Evolutionary conservation across 1,140 invertebrate species (phyloP).

Genomic region (Scaptodrosophila lebanonensis): DNA sequence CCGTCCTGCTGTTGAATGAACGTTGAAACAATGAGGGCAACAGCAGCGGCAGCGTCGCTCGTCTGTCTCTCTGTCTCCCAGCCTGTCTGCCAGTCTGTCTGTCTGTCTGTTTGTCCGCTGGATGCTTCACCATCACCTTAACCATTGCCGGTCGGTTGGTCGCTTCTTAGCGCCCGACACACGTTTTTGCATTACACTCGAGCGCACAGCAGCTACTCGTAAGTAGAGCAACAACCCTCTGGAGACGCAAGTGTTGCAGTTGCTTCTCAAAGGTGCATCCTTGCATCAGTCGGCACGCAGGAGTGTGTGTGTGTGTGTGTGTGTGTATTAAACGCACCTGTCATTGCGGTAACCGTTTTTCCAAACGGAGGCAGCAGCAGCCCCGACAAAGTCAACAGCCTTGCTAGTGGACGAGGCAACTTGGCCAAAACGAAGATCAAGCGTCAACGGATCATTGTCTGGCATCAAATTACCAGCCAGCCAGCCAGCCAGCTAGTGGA

Average conservation of each 20-base stretch:
- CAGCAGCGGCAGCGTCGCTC: slow-evolving; percentile 13
- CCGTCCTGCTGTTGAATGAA: slow-evolving; percentile 33
- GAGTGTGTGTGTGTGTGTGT: slow-evolving; percentile 11
- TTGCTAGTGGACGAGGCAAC: too few species aligned
- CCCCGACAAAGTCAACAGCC: slow-evolving; percentile 1
- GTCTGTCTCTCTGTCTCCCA: slow-evolving; percentile 5
- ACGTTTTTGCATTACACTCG: slow-evolving; percentile 59
- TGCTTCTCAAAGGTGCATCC: slow-evolving; percentile 67
- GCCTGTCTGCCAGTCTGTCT: slow-evolving; percentile 9
- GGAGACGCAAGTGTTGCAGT: slow-evolving; percentile 14
- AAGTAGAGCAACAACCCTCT: slow-evolving; percentile 16
- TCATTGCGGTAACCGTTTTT: slow-evolving; percentile 54
- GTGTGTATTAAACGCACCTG: slow-evolving; percentile 46
- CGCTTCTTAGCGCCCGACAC: slow-evolving; percentile 36
- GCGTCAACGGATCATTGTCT: slow-evolving; percentile 61
- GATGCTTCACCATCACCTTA: slow-evolving; percentile 30
- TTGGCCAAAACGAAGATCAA: slow-evolving; percentile 42
- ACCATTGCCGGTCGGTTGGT: slow-evolving; percentile 28
- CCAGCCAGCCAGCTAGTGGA: background rate
- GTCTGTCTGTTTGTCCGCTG: background rate
- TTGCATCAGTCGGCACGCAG: slow-evolving; percentile 40
- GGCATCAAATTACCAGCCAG: slow-evolving; percentile 50
- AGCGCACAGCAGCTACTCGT: slow-evolving; percentile 32
- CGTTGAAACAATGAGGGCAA: slow-evolving; percentile 22
- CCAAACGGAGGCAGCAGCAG: slow-evolving; percentile 36